Base-by-base conservation (phyloP, 2,113 vertebrate genomes). In the Furnarius figulus region DNA sequence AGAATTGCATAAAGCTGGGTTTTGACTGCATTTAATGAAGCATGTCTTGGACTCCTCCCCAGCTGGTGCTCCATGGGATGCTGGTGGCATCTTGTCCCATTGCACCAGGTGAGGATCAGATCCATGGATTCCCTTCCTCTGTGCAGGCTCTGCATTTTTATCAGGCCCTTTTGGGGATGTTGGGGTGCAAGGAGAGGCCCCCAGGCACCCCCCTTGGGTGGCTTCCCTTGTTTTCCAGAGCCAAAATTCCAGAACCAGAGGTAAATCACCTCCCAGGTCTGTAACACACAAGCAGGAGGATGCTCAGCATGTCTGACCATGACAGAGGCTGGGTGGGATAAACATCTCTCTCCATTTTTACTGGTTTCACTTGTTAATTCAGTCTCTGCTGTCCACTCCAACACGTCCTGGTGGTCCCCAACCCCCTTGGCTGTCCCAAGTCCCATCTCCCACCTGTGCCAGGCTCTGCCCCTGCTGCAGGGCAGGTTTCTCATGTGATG, bases 21-120 rank as follows among this genome's bases (percentile, higher is more conserved):
- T 70, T 52, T 1, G 3, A 12, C 66, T 50, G 18, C 63, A 14
- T 31, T 68, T 46, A 12, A 1, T 21, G 59, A 11, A 79, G 20
- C 10, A 18, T 2, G 1, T 2, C 56, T 35, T 19, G 2, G 56
- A 1, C 10, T 33, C 27, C 27, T 65, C 71, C 67, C 62, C 27
- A 4, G 62, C 53, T 68, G 58, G n/a, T 23, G 52, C 37, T 30
- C 80, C 12, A 0, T 8, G 5, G 75, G 71, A 13, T 8, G 3
- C 53, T 73, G 16, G 58, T 0, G 0, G 37, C 7, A 1, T 9
- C 3, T 0, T 12, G 37, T 53, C 39, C 62, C 5, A 0, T 15
- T 8, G 17, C 44, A 6, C 2, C 3, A 2, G 22, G 10, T 3
- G 58, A 75, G 65, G 49, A 5, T 12, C 44, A 18, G 39, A 31